Base-by-base conservation (phyloP, 1,140 invertebrate species). In the Metopolophium dirhodum region DNA sequence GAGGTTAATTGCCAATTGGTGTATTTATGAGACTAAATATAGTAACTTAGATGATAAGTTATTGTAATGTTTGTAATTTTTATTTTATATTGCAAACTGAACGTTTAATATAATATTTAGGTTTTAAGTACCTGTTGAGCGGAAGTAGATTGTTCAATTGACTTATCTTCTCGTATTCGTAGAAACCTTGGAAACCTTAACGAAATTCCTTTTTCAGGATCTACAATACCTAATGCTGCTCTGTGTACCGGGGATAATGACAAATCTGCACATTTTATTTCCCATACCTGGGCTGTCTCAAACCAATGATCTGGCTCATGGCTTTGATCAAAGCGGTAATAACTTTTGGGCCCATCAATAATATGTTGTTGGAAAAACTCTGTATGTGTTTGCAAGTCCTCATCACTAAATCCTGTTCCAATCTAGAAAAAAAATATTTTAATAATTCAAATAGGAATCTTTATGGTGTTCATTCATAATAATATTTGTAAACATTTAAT, bases 181-280 rank as follows among this genome's bases (percentile, higher is more conserved):
- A 99, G 95, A 95, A 99, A 99, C 93, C 99, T 96, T 22, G 99
- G 99, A 96, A 99, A 99, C 88, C 99, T 96, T 30, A 99, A 95
- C 2, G 98, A 99, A 94, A 99, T 99, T 35, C 99, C 99, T 95
- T 98, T 98, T 94, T 98, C 97, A 45, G 97, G 96, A 96, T 99
- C 98, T 87, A 99, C 97, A 95, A 99, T 97, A 94, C 99, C 99
- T 68, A 97, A 95, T 8, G 97, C 99, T 93, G 99, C 99, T 95
- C 96, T 96, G 95, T 99, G 99, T 82, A 98, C 97, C 30, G 99
- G 99, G 26, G 99, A 99, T 47, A 99, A 96, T 18, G 99, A 99
- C 45, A 99, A 96, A 96, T 99, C 99, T 1, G 99, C 99, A 95
- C 98, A 99, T 95, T 99, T 99, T 20, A 99, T 97, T 96, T 99